These are phyloP conservation scores for Allygus modestus DNA, from an alignment of 2,888 invertebrate species.

Conservation along the genomic window DNA sequence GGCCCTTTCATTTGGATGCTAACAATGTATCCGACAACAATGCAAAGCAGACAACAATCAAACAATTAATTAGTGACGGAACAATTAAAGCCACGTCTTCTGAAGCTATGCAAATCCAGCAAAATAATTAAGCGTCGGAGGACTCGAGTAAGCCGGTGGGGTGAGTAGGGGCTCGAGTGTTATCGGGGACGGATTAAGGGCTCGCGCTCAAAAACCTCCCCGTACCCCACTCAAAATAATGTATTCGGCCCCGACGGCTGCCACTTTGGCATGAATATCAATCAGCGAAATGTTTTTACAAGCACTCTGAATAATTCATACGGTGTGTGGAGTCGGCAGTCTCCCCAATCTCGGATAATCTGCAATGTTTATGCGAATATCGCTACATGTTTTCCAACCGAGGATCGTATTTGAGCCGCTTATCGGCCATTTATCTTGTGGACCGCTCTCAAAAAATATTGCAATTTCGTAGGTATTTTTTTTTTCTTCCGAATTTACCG, in stretches of 20 bases:
- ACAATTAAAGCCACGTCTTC: conserved; percentile 49
- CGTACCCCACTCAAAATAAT: conserved; percentile 48
- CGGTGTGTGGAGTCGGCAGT: conserved; percentile 31
- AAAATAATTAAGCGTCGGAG: conserved; percentile 51
- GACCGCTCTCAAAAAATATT: not conserved
- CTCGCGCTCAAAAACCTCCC: conserved; percentile 45
- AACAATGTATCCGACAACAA: conserved; percentile 45
- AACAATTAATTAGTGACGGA: conserved; percentile 51
- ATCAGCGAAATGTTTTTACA: conserved; percentile 60
- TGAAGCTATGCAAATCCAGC: conserved; percentile 40
- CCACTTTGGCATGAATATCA: conserved; percentile 60
- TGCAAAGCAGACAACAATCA: conserved; percentile 47
- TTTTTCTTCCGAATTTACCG: no score
- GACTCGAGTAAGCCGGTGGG: not conserved
- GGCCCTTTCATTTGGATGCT: conserved; percentile 33
- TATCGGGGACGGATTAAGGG: conserved; percentile 32
- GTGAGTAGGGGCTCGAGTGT: conserved; percentile 28
- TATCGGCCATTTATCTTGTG: not conserved
- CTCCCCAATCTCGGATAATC: conserved; percentile 50
- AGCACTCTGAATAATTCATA: conserved; percentile 53
- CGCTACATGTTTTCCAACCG: conserved; percentile 45
- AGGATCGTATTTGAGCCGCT: conserved; percentile 4
- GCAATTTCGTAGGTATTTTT: no score
- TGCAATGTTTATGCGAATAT: conserved; percentile 42
- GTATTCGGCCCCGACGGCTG: conserved; percentile 56